Base-by-base conservation (phyloP, 2,888 invertebrate genomes). In the Amiota communis region DNA sequence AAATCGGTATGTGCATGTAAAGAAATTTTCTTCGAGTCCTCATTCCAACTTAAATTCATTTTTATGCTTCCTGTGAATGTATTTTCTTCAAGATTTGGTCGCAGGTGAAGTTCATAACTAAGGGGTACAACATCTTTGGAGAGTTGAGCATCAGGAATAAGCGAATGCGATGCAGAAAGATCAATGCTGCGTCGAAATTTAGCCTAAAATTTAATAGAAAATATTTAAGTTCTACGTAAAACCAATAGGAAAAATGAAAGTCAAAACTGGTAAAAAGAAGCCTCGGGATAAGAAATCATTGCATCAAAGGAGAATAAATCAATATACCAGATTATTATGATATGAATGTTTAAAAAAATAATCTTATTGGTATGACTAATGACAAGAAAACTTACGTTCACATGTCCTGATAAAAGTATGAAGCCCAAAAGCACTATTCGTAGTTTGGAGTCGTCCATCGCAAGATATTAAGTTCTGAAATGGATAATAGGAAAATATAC, bases 11-110 rank as follows among this genome's bases (percentile, higher is more conserved):
- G 92, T 6, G 92, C 92, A 83, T 95, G 94, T 0, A 95, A 87
- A 0, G 90, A 91, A 70, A 95, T 92, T 82, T 92, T 92, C 74
- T 93, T 92, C 0, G 93, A 91, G 10, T 92, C 91, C 67, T 91
- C 90, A 36, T 91, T 90, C 92, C 94, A 94, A 1, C 92, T 93
- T 17, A 95, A 89, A 82, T 94, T 93, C 78, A 96, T 95, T 78
- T 91, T 91, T 0, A 95, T 93, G 70, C 91, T 90, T 0, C 95
- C 96, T 72, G 91, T 92, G 85, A 94, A 96, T 12, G 91, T 90
- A 0, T 92, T 92, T 70, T 93, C 92, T 53, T 92, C 92, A 0
- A 93, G 89, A 75, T 92, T 92, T 0, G 95, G 95, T 74, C 93
- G 92, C 11, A 96, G 84, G 73, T 93, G 92, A 48, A 96, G 82